Evolutionary conservation across 2,888 invertebrate genomes (phyloP).

Genomic region (Bhutanitis thaidina): DNA sequence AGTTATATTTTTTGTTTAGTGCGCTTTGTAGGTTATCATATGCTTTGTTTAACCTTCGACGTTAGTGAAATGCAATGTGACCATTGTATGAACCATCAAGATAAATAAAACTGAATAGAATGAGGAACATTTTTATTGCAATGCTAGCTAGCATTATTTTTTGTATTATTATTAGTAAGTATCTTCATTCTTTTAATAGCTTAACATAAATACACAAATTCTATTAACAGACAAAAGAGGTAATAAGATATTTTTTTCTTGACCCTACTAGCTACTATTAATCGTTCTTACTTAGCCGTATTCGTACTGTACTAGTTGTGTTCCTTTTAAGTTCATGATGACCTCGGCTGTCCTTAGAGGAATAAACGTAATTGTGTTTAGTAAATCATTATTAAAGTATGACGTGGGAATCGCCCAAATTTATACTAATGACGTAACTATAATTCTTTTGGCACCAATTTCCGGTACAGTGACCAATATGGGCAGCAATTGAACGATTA

Average conservation of each 20-base stretch:
- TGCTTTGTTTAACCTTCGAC: too few species aligned
- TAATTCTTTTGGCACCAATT: conserved; percentile 26
- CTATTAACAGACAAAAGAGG: conserved; percentile 14
- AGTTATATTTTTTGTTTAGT: too few species aligned
- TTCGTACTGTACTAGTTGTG: conserved; percentile 31
- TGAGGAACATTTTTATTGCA: too few species aligned
- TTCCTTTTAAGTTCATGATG: conserved; percentile 45
- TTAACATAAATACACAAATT: background rate
- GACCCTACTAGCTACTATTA: conserved; percentile 17
- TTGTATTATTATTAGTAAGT: too few species aligned
- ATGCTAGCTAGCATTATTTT: too few species aligned
- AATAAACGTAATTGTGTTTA: conserved; percentile 51
- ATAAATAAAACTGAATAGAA: too few species aligned
- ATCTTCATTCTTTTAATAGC: too few species aligned
- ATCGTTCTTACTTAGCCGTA: conserved; percentile 42
- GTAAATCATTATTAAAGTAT: conserved; percentile 45
- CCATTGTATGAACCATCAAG: too few species aligned
- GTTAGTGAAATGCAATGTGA: too few species aligned
- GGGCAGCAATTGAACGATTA: conserved; percentile 11
- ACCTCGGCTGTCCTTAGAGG: conserved; percentile 56
- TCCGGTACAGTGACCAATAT: conserved; percentile 23
- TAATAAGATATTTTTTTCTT: conserved; percentile 20
- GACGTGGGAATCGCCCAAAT: conserved; percentile 61
- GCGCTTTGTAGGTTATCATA: too few species aligned
- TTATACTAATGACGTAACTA: conserved; percentile 59